Evolutionary conservation across 2,113 vertebrate species (phyloP).

Genomic region (Gasterosteus nipponicus): DNA sequence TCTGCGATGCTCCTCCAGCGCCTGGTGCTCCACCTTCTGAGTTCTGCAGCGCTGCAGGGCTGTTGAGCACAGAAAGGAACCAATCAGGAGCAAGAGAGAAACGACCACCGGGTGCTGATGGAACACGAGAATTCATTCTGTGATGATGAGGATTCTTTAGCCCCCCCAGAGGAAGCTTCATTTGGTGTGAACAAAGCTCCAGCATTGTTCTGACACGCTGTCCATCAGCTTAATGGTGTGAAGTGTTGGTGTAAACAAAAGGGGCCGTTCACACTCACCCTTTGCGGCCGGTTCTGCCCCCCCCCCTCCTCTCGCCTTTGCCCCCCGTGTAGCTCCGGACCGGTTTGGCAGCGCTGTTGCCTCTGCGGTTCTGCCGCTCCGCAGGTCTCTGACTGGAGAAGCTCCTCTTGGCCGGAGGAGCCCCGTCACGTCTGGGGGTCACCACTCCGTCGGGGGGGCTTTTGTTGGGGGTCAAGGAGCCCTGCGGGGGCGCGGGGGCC

Average conservation of each 20-base stretch:
- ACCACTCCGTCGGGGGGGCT: constrained; percentile 79
- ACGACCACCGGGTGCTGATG: too few relatives aligned
- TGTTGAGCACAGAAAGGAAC: constrained; percentile 25
- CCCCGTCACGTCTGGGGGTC: constrained; percentile 83
- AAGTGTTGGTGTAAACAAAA: constrained; percentile 34
- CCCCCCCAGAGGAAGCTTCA: constrained; percentile 5
- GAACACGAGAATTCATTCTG: too few relatives aligned
- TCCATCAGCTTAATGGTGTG: constrained; percentile 30
- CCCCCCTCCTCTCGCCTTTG: constrained; percentile 90
- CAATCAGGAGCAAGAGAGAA: not conserved
- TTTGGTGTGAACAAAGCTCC: too few relatives aligned
- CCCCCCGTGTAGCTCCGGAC: constrained; percentile 91
- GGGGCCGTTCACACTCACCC: constrained; percentile 85
- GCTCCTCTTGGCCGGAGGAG: constrained; percentile 88
- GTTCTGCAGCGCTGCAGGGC: constrained; percentile 80
- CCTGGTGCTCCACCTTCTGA: constrained; percentile 73
- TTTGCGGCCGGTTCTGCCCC: constrained; percentile 89
- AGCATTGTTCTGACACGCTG: constrained; percentile 9
- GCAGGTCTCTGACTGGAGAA: constrained; percentile 95
- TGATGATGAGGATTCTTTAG: too few relatives aligned
- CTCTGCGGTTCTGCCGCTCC: constrained; percentile 92
- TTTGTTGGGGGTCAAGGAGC: constrained; percentile 82
- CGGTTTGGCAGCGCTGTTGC: constrained; percentile 89
- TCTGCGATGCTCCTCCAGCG: constrained; percentile 77
- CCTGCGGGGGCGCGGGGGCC: constrained; percentile 57